Base-by-base conservation (phyloP, 92 coral and sea anemone genomes). In the Muricea muricata region DNA sequence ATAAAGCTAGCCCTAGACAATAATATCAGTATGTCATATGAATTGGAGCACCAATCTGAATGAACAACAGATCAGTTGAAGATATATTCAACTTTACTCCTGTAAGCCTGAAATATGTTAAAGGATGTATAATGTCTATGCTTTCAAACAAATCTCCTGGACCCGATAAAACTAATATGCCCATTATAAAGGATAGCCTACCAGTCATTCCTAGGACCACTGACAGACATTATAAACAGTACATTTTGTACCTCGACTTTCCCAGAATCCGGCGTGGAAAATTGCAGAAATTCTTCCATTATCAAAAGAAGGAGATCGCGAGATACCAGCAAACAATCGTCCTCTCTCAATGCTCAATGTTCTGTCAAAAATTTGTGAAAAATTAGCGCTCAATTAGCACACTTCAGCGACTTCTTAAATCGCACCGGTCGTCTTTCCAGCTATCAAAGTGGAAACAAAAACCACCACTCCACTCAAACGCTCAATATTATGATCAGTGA, bases 31-130 rank as follows among this genome's bases (percentile, higher is more conserved):
- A 37, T 79, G 35, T 39, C 84, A 67, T 34, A 52, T 52, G 34
- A 10, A 20, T 50, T 20, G 13, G 58, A 50, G 58, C 17, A 50
- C 13, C 58, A 50, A 50, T 6, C 24, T 50, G 13, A 10, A 20
- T 55, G 0, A 69, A 0, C 46, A 42, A 65, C 55, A 6, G 23
- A 42, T 78, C 76, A 42, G 2, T 65, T 34, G 74, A 78, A 50
- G 73, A 54, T 79, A n/a, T n/a, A n/a, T n/a, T n/a, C n/a, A 5
- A 55, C 31, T 79, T 58, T 65, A 26, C 52, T 25, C 57, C 73
- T 54, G 75, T 79, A 2, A 58, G 33, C 75, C 61, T 47, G 47
- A 79, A 55, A 18, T 42, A 52, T 41, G 82, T 76, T 29, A 26
- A 55, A 12, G 4, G 25, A 3, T n/a, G n/a, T 1, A 55, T 55